Evolutionary conservation across 1,140 invertebrate genomes (phyloP).

Genomic region (Dreissena polymorpha): DNA sequence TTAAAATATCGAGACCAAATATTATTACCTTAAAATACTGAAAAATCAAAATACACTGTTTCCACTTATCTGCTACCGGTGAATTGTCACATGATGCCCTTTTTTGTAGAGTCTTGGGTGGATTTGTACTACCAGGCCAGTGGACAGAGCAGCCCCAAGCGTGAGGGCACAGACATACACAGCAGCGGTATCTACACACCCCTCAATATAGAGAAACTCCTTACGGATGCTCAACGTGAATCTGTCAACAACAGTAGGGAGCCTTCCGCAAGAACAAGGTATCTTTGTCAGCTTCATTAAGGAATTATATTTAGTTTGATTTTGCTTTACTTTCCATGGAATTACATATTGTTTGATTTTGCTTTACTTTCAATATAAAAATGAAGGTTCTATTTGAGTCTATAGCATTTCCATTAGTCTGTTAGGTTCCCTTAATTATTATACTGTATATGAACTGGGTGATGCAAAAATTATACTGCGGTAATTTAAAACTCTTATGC

Average conservation of each 20-base stretch:
- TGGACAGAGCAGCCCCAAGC: slow-evolving; percentile 25
- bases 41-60: neutral
- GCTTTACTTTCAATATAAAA: too few relatives aligned
- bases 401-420: too few relatives aligned
- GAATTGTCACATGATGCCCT: neutral
- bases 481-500: too few relatives aligned
- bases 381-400: too few relatives aligned
- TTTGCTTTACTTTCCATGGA: too few relatives aligned
- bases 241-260: slow-evolving; percentile 34
- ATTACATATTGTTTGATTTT: too few relatives aligned
- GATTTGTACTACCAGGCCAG: slow-evolving; percentile 38
- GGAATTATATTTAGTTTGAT: too few relatives aligned
- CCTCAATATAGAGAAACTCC: slow-evolving; percentile 46
- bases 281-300: neutral
- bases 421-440: too few relatives aligned
- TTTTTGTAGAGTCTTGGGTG: slow-evolving; percentile 40
- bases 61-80: neutral
- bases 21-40: neutral
- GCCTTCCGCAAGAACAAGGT: slow-evolving; percentile 38
- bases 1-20: neutral
- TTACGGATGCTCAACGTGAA: slow-evolving; percentile 40
- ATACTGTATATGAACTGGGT: too few relatives aligned
- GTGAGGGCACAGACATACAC: neutral
- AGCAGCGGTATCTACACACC: slow-evolving; percentile 29
- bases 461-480: too few relatives aligned